Base-by-base conservation (phyloP, 1,140 invertebrate species). In the Samia ricini region DNA sequence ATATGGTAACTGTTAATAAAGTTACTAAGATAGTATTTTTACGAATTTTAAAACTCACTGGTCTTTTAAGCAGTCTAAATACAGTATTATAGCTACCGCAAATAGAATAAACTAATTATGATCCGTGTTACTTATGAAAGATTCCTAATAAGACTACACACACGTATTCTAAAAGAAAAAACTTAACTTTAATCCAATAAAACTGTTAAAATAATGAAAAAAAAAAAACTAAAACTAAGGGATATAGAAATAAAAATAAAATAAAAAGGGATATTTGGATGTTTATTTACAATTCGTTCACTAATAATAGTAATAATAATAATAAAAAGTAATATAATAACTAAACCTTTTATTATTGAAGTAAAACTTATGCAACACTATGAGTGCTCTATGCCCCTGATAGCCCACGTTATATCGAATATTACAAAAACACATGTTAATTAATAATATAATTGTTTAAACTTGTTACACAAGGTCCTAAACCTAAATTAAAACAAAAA, bases 211-310 rank as follows among this genome's bases (percentile, higher is more conserved):
- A 15, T 15, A 15, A 7, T 10, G 5, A 36, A 36, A 10, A 26
- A 26, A 36, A 36, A 36, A 36, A 2, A 42, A 42, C 12, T 10
- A 15, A 42, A 42, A 50, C 54, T 21, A 60, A 54, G 10, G 60
- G 68, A 49, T 56, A 61, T 42, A 4, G 80, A 88, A 88, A 87
- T 83, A 85, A 88, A 88, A 88, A 64, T 78, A 83, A 87, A 88
- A 84, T 79, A 85, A 84, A 88, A 86, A 85, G 81, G 85, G 85
- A 79, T 88, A 88, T 81, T 81, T 86, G 83, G 84, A 87, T 86
- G 85, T 89, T 89, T 89, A 89, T 89, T 89, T 89, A 89, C 87
- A 89, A 79, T 82, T 85, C 69, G 71, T 68, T 74, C 72, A 82
- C 77, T 83, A 85, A 87, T 86, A 85, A 84, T 84, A 86, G 24